Conservation (phyloP, 2,113 vertebrate genomes). For the Aegithalos caudatus region DNA sequence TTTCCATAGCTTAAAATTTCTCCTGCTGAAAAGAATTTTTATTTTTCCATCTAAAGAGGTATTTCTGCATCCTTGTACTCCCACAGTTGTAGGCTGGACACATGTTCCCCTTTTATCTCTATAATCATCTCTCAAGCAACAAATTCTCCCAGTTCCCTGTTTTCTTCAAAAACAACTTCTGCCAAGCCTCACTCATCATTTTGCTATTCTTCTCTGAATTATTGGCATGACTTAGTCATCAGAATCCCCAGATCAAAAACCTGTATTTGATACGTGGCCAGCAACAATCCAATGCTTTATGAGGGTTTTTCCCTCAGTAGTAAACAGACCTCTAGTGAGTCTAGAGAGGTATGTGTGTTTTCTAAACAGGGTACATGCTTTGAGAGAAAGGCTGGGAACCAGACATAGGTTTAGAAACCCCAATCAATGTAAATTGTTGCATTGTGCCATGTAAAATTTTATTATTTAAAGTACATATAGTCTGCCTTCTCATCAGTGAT, state of each 20-base stretch:
- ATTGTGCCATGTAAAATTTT: neutral
- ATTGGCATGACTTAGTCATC: neutral
- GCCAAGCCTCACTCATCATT: neutral
- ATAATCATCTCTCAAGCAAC: neutral
- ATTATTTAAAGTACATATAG: neutral
- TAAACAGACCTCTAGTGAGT: neutral
- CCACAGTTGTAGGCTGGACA: neutral
- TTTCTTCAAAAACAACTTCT: neutral
- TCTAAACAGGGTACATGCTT: rapidly evolving
- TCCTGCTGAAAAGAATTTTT: neutral
- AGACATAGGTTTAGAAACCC: neutral
- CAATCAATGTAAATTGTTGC: neutral
- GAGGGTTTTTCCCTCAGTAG: neutral
- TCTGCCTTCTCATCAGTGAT: too few species aligned
- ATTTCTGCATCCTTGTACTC: neutral
- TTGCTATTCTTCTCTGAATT: neutral
- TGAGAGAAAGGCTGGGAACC: neutral
- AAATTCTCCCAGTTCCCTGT: neutral
- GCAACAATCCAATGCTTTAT: neutral
- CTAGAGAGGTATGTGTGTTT: neutral
- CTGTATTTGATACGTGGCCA: neutral
- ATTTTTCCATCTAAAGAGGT: neutral
- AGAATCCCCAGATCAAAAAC: neutral
- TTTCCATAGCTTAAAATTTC: neutral
- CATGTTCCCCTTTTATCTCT: neutral